These are phyloP conservation scores for Microcebus griseorufus DNA, from an alignment of 2,113 vertebrate species.

Conservation along the genomic window DNA sequence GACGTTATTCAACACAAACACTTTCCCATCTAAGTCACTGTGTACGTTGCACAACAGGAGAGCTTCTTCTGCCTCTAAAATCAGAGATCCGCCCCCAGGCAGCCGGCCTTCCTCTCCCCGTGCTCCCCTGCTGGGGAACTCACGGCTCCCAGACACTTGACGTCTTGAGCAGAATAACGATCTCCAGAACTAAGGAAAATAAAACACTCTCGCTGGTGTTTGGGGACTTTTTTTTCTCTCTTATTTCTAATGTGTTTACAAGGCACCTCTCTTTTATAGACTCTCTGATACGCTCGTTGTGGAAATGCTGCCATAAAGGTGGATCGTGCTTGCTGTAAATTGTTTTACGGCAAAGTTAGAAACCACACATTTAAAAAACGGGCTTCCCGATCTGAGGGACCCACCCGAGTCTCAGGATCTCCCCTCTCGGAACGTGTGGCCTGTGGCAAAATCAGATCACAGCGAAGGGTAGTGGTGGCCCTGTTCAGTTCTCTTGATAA, in stretches of 20 bases:
- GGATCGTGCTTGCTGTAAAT: slow-evolving; percentile 67
- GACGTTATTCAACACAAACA: not conserved
- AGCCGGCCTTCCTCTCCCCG: slow-evolving; percentile 12
- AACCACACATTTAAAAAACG: not conserved
- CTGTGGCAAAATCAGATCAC: not conserved
- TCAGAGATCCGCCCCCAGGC: not conserved
- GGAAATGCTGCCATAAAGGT: slow-evolving; percentile 72
- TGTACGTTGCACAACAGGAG: not conserved
- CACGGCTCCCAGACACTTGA: slow-evolving; percentile 55
- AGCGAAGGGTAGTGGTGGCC: not conserved
- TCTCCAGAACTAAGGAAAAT: slow-evolving; percentile 26
- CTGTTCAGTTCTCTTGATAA: not conserved
- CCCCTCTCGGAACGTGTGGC: not conserved
- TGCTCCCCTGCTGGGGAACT: slow-evolving; percentile 50
- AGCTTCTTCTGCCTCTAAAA: not conserved
- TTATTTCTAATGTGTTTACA: slow-evolving; percentile 58
- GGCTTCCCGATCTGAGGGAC: fast-evolving
- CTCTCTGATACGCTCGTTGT: slow-evolving; percentile 54
- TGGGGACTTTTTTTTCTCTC: not conserved
- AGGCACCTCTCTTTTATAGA: slow-evolving; percentile 58
- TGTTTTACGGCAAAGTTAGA: slow-evolving; percentile 64
- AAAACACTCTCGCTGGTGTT: slow-evolving; percentile 61
- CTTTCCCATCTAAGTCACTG: not conserved
- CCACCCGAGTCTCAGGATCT: too few species aligned
- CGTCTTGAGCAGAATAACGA: slow-evolving; percentile 63